Percentiles rank a stretch among this genome's conserved stretches.
Conservation (phyloP, 2,797 vertebrate species). For the Myripristis jacobus region DNA sequence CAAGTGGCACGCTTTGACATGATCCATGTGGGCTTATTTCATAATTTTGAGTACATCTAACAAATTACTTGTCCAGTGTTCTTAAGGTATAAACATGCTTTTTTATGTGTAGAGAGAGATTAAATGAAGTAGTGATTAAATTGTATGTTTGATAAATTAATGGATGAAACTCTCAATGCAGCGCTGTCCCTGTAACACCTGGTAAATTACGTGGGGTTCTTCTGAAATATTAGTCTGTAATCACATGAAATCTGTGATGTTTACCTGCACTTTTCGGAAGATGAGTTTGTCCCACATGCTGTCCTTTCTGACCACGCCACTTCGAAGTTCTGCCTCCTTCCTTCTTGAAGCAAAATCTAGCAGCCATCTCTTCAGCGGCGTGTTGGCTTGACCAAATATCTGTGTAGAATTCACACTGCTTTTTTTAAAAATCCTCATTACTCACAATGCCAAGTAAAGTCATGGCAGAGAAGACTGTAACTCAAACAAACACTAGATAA, state of each 20-base stretch:
- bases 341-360: conserved; percentile 94
- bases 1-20: too few species aligned
- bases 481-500: too few species aligned
- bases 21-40: too few species aligned
- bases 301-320: conserved; percentile 91
- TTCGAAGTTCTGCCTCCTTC: conserved; percentile 93
- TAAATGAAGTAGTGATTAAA: too few species aligned
- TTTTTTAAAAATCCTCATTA: neutral
- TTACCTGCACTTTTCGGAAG: conserved; percentile 96
- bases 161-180: too few species aligned
- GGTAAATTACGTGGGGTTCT: neutral
- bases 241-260: neutral
- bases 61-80: too few species aligned
- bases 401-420: conserved; percentile 55
- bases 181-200: too few species aligned
- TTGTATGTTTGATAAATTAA: too few species aligned
- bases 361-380: conserved; percentile 91
- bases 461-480: too few species aligned
- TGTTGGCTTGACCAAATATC: conserved; percentile 95
- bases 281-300: conserved; percentile 97
- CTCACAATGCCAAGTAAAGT: neutral
- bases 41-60: too few species aligned
- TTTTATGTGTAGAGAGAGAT: too few species aligned
- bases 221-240: neutral
- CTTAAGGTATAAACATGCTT: too few species aligned